phyloP scores from a whole-genome alignment of 2,888 invertebrate species.

The Eupithecia tripunctaria region DNA sequence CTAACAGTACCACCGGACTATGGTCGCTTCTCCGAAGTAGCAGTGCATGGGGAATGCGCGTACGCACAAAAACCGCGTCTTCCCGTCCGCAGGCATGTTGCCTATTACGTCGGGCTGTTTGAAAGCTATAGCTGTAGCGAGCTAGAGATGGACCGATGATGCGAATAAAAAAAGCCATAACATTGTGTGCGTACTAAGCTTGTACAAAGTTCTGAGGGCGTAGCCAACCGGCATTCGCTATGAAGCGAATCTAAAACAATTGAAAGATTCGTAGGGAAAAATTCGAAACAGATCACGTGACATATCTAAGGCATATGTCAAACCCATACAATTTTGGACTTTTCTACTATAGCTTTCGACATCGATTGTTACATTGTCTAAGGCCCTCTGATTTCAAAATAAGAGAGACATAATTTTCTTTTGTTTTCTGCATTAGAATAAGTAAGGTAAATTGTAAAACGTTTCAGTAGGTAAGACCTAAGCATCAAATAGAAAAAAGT shows the following conservation, averaged over 20 bases:
- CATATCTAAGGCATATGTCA: no score
- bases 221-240: no score
- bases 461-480: no score
- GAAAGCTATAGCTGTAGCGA: constrained; percentile 41
- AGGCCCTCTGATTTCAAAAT: background rate
- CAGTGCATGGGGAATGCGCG: constrained; percentile 35
- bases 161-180: background rate
- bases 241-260: no score
- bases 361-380: no score
- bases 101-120: constrained; percentile 44
- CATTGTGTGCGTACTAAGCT: background rate
- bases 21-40: constrained; percentile 42
- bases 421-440: background rate
- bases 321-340: no score
- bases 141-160: constrained; percentile 22
- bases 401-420: no score
- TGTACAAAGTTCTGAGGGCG: background rate
- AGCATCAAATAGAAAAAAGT: no score
- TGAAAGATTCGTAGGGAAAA: no score
- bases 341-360: no score
- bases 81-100: constrained; percentile 41
- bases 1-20: constrained; percentile 26
- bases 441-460: background rate
- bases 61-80: constrained; percentile 40
- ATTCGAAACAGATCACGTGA: no score